A percentile compares a stretch with the other conserved stretches of the same genome.
Conservation (phyloP, 2,888 invertebrate species). For the Lochmaea crataegi region DNA sequence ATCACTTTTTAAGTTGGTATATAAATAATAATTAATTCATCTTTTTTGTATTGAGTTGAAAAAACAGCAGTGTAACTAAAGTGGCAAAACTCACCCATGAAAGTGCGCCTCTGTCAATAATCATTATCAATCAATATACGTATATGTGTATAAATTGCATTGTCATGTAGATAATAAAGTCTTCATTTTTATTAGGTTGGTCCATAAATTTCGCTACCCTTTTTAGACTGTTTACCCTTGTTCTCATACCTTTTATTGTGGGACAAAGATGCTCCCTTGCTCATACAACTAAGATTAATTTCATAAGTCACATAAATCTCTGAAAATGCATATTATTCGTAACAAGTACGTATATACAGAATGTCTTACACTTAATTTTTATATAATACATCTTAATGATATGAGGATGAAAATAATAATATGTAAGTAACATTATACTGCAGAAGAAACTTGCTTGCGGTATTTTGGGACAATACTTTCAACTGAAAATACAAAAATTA, state of each 20-base stretch:
- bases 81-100: background rate
- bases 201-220: constrained; percentile 45
- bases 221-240: constrained; percentile 40
- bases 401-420: no score
- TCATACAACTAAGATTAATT: constrained; percentile 52
- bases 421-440: no score
- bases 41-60: no score
- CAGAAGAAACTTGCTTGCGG: no score
- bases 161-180: constrained; percentile 49
- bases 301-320: constrained; percentile 59
- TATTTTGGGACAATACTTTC: no score
- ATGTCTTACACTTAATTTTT: background rate
- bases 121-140: constrained; percentile 25
- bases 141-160: constrained; percentile 44
- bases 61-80: no score
- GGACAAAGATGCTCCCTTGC: constrained; percentile 39
- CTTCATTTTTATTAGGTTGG: constrained; percentile 41
- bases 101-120: constrained; percentile 12
- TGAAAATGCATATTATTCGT: constrained; percentile 57
- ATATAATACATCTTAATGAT: no score
- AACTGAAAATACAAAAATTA: no score
- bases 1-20: no score
- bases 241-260: constrained; percentile 38
- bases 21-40: no score
- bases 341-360: constrained; percentile 32